phyloP scores from a whole-genome alignment of 2,888 invertebrate genomes.

The Hipparchia sbordonii region DNA sequence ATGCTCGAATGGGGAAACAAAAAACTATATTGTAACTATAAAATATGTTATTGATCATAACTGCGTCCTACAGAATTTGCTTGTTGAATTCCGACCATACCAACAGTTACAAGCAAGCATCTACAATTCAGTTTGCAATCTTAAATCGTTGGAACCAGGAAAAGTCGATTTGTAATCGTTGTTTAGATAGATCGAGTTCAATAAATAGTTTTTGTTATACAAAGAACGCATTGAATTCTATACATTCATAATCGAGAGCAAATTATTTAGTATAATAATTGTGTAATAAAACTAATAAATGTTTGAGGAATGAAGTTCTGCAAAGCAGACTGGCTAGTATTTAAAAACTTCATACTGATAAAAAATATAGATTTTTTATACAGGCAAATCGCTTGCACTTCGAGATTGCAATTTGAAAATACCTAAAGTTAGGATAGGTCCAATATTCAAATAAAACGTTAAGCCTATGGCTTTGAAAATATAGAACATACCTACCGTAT shows the following conservation, averaged over 20 bases:
- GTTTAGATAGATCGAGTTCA: slow-evolving; percentile 21
- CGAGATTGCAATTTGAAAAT: no score
- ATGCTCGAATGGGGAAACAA: slow-evolving; percentile 26
- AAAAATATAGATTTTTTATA: no score
- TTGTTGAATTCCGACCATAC: slow-evolving; percentile 31
- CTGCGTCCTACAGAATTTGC: slow-evolving; percentile 28
- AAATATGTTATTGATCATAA: slow-evolving; percentile 32
- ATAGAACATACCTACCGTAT: no score
- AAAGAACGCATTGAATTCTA: slow-evolving; percentile 32
- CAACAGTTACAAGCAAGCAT: slow-evolving; percentile 22
- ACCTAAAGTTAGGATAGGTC: no score
- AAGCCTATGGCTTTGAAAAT: no score
- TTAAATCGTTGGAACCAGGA: slow-evolving; percentile 36
- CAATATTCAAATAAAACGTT: no score
- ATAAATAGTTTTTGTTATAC: slow-evolving; percentile 30
- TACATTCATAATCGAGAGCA: slow-evolving; percentile 25
- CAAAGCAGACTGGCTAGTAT: neutral
- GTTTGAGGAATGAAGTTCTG: neutral
- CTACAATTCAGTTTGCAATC: slow-evolving; percentile 23
- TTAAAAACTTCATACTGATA: no score
- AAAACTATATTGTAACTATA: slow-evolving; percentile 28
- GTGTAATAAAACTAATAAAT: neutral
- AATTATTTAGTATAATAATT: slow-evolving; percentile 21
- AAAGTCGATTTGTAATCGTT: slow-evolving; percentile 31
- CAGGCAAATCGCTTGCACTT: no score